phyloP scores from a whole-genome alignment of 2,888 invertebrate genomes.

The Glyphotaelius pellucidus region DNA sequence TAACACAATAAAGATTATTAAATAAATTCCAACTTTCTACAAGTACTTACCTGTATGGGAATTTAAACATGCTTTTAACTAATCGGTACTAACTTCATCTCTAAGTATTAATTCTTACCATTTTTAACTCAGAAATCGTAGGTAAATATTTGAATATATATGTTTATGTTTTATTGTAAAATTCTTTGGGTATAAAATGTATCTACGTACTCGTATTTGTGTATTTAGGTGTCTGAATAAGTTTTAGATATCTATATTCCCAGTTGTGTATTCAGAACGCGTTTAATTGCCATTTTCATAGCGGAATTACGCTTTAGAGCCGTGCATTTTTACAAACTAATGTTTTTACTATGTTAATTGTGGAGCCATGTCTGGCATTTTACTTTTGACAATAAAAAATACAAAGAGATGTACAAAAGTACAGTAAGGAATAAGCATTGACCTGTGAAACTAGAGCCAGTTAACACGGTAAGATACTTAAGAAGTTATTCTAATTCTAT shows the following conservation, averaged over 20 bases:
- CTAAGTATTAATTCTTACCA: too few species aligned
- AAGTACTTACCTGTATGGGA: too few species aligned
- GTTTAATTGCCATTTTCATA: not conserved
- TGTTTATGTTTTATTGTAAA: not conserved
- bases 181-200: not conserved
- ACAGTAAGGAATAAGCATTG: constrained; percentile 9
- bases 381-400: constrained; percentile 27
- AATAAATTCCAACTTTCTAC: not conserved
- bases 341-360: constrained; percentile 37
- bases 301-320: constrained; percentile 6
- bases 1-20: not conserved
- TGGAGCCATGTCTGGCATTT: constrained; percentile 28
- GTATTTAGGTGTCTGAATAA: not conserved
- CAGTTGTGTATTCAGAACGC: not conserved
- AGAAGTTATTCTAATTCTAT: constrained; percentile 4
- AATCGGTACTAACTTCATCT: too few species aligned
- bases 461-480: constrained; percentile 37
- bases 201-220: not conserved
- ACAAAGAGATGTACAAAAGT: constrained; percentile 12
- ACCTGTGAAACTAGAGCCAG: constrained; percentile 12
- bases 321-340: constrained; percentile 15
- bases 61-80: not conserved
- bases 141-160: not conserved
- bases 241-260: not conserved
- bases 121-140: not conserved